Evolutionary conservation across 2,797 vertebrate species (phyloP), one percentile per base, ranked within the genome.

Genomic region (Bradypus variegatus): DNA sequence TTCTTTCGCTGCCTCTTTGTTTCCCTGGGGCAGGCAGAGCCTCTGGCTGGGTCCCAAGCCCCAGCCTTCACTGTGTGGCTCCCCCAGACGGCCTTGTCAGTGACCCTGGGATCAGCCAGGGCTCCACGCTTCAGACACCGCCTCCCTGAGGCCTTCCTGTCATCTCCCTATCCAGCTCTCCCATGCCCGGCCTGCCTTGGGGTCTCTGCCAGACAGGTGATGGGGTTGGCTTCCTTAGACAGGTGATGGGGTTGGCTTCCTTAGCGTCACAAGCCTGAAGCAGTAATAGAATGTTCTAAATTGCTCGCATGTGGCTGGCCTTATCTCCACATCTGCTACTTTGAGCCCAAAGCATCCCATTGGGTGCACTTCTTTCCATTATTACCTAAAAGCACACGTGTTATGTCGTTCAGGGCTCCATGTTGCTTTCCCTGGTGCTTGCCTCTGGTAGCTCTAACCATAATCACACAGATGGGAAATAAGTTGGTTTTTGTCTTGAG

Each of bases 361-460:
- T n/a, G 58, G 70, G 27, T 2, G 31, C 19, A 8, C 14, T 27
- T 29, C 10, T 21, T 36, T 21, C 21, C 8, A 8, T 3, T 10
- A 11, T 8, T 36, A 45, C 41, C 6, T 15, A 29, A 53, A 69
- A 55, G 4, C 25, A 13, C 41, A n/a, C 0, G 0, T 23, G 8
- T 45, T 23, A 29, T 16, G 0, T 1, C 64, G 53, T 16, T 16
- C 16, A 16, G 12, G 8, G 33, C 53, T 38, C 53, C 2, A 1
- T 18, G 33, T 14, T 50, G 2, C 31, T 31, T 31, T 31, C 31
- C 36, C n/a, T 21, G 36, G 3, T 23, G 31, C n/a, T 41, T 41
- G 25, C 6, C 15, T 67, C n/a, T 38, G 27, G 67, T 5, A 31
- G n/a, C 67, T 14, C n/a, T 38, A 25, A 19, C 65, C 18, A 12